Evolutionary conservation across 2,888 invertebrate species (phyloP).

Genomic region (Tenthredo distinguenda): DNA sequence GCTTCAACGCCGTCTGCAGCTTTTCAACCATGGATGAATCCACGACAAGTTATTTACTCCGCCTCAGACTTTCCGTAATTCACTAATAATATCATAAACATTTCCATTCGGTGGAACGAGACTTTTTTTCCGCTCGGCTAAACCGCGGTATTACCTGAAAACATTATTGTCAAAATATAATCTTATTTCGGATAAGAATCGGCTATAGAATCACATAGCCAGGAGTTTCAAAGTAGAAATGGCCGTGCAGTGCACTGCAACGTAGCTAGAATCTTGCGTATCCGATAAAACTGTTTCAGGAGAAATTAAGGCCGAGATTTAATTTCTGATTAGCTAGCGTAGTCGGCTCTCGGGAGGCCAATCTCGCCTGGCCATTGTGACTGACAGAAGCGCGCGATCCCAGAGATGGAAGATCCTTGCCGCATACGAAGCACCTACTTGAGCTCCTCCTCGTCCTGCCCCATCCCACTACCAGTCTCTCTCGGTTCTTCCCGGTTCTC

Average conservation of each 20-base stretch:
- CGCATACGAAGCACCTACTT: conserved; percentile 76
- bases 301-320: conserved; percentile 75
- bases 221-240: conserved; percentile 31
- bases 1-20: conserved; percentile 55
- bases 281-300: conserved; percentile 53
- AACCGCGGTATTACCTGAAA: neutral
- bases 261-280: conserved; percentile 36
- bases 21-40: conserved; percentile 32
- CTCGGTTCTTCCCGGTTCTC: conserved; percentile 31
- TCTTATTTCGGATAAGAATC: neutral
- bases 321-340: conserved; percentile 75
- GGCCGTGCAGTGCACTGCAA: conserved; percentile 29
- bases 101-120: neutral
- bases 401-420: conserved; percentile 74
- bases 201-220: neutral
- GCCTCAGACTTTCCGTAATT: neutral
- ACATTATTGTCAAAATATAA: conserved; percentile 17
- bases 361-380: conserved; percentile 75
- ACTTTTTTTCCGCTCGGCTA: neutral
- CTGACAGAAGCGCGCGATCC: conserved; percentile 75
- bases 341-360: conserved; percentile 67
- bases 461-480: neutral
- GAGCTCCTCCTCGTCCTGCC: conserved; percentile 58
- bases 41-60: neutral
- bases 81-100: neutral